These are phyloP conservation scores for Lepidiolamprologus cunningtoni DNA, from an alignment of 2,113 vertebrate genomes.

Conservation along the genomic window DNA sequence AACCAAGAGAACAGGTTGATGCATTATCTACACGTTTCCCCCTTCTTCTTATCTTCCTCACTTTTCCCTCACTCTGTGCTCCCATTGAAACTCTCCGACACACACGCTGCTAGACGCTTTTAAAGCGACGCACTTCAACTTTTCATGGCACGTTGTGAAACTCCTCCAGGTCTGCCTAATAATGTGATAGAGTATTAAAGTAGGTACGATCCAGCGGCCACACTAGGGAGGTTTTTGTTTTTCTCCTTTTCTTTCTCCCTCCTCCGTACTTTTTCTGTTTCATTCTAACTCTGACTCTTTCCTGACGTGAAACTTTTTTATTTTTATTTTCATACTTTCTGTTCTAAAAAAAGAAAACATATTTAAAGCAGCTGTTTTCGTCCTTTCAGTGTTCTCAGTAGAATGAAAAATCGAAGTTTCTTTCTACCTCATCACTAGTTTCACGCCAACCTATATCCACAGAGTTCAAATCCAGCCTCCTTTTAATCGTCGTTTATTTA, in stretches of 20 bases:
- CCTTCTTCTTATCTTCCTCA: background rate
- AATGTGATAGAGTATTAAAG: background rate
- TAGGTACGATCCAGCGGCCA: background rate
- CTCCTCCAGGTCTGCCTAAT: background rate
- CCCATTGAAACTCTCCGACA: slow-evolving; percentile 21
- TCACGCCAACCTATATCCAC: background rate
- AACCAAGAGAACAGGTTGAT: slow-evolving; percentile 78
- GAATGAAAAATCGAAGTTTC: background rate
- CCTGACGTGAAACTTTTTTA: background rate
- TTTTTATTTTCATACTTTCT: background rate
- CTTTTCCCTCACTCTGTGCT: background rate
- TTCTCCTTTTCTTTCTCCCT: background rate
- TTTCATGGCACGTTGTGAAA: slow-evolving; percentile 29
- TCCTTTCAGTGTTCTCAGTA: background rate
- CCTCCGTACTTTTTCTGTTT: background rate
- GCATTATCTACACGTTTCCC: slow-evolving; percentile 45
- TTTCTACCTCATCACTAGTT: background rate
- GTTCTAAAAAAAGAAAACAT: background rate
- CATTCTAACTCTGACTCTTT: background rate
- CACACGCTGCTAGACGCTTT: background rate
- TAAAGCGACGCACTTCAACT: background rate
- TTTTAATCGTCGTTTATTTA: background rate
- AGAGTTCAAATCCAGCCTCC: background rate
- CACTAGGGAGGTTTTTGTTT: background rate
- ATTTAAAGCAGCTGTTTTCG: background rate